phyloP scores from a whole-genome alignment of 1,140 invertebrate species.

The Argopecten irradians region DNA sequence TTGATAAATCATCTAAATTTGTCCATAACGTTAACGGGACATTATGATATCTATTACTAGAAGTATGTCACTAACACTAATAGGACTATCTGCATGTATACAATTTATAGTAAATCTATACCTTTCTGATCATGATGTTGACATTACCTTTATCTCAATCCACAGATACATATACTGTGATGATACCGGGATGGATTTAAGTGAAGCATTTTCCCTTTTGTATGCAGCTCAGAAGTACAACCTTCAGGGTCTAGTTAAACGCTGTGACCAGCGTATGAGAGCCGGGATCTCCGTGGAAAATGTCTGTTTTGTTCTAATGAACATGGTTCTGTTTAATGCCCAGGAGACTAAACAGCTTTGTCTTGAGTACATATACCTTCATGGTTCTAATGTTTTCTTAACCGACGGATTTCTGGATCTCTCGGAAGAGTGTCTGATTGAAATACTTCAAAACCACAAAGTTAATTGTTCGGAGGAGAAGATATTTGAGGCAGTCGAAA shows the following conservation, averaged over 20 bases:
- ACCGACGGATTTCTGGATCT: conserved; percentile 30
- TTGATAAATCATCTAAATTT: too few relatives aligned
- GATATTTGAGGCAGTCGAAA: conserved; percentile 40
- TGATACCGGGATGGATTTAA: conserved; percentile 29
- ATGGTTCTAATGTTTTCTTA: background rate
- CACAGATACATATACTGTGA: conserved; percentile 48
- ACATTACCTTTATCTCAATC: background rate
- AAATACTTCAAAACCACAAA: conserved; percentile 36
- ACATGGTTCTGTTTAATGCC: background rate
- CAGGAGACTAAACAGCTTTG: conserved; percentile 19
- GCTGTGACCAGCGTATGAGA: conserved; percentile 32
- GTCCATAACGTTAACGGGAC: too few relatives aligned
- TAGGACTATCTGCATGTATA: too few relatives aligned
- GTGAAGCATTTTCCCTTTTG: background rate
- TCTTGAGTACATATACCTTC: conserved; percentile 33
- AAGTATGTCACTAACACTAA: too few relatives aligned
- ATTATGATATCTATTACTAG: too few relatives aligned
- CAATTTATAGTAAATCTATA: too few relatives aligned
- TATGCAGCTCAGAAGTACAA: conserved; percentile 37
- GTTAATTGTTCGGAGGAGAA: conserved; percentile 37
- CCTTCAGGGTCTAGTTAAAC: conserved; percentile 24
- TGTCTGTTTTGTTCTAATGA: conserved; percentile 38
- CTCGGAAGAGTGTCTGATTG: conserved; percentile 6
- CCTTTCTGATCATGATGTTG: background rate
- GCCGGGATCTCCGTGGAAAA: conserved; percentile 29